Conservation (phyloP, 35 echinoderm and acorn worm species). For the Diadema setosum region DNA sequence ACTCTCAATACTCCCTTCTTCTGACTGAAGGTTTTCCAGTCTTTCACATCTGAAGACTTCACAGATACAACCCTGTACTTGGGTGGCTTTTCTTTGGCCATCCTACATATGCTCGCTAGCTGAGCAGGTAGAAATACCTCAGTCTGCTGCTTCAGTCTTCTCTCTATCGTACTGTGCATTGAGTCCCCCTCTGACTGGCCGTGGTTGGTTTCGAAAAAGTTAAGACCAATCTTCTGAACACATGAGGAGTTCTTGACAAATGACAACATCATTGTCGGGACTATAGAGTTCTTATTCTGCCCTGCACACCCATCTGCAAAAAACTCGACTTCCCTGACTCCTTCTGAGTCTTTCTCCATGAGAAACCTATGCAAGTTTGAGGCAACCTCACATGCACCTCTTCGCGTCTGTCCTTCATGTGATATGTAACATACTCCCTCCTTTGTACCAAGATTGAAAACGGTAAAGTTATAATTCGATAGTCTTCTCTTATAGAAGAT, state of each 20-base stretch:
- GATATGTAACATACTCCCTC: conserved; percentile 38
- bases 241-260: conserved; percentile 27
- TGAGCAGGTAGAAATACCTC: conserved; percentile 18
- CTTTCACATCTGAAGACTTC: background rate
- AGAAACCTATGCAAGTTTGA: conserved; percentile 30
- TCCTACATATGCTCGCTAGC: background rate
- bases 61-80: background rate
- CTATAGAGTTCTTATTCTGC: conserved; percentile 70
- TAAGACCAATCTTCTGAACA: conserved; percentile 34
- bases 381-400: conserved; percentile 45
- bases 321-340: conserved; percentile 30
- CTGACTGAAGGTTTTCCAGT: background rate
- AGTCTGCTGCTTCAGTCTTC: background rate
- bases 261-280: conserved; percentile 65
- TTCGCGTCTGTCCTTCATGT: conserved; percentile 38
- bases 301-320: conserved; percentile 71
- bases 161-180: conserved; percentile 74
- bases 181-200: conserved; percentile 65
- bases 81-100: conserved; percentile 9
- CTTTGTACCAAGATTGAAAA: conserved; percentile 44
- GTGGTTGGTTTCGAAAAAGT: conserved; percentile 60
- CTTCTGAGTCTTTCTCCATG: conserved; percentile 2
- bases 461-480: conserved; percentile 57
- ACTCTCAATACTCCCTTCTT: background rate
- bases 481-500: conserved; percentile 63